Base-by-base conservation (phyloP, 2,113 vertebrate species). In the Oreochromis aureus region DNA sequence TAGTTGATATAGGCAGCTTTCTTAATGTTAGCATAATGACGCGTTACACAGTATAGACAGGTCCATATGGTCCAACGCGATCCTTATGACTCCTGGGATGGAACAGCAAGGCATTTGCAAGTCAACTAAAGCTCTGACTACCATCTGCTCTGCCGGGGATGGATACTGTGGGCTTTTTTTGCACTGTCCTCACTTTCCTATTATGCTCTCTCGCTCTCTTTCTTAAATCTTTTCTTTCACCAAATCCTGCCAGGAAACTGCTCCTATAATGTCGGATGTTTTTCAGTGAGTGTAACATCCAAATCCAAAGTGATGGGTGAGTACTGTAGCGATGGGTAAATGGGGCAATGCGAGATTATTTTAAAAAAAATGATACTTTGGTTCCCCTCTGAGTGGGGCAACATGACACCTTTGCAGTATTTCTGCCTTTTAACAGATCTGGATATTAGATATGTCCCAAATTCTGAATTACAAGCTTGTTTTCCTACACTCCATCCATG, bases 61-160 rank as follows among this genome's bases (percentile, higher is more conserved):
- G 91, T 89, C 94, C 95, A 96, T 94, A 96, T 96, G 95, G 87
- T 92, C 81, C 87, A 59, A 84, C 88, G 79, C 55, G 91, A 79
- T 92, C 90, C 89, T 85, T 58, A 84, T 92, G 92, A 92, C 93
- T 89, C 91, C 92, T 87, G 89, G 83, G 92, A 87, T 87, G 93
- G 89, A 94, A 93, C 87, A 84, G 89, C 71, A 18, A 90, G 80
- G 54, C 93, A 93, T 95, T 95, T 94, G 93, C 95, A 95, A 96
- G 94, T 96, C 93, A 91, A 91, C 86, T 83, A 92, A 88, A 55
- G 93, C 93, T 94, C 89, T 85, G 91, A 85, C 89, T 53, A 92
- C 96, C 96, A 96, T 96, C 95, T 96, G 96, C 90, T 96, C 91
- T 22, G 89, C 91, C 59, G 19, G 89, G 66, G 87, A 91, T 87